Percentiles rank a stretch among this genome's conserved stretches.
Conservation (phyloP, 1,140 invertebrate genomes). For the Hyphantria cunea region DNA sequence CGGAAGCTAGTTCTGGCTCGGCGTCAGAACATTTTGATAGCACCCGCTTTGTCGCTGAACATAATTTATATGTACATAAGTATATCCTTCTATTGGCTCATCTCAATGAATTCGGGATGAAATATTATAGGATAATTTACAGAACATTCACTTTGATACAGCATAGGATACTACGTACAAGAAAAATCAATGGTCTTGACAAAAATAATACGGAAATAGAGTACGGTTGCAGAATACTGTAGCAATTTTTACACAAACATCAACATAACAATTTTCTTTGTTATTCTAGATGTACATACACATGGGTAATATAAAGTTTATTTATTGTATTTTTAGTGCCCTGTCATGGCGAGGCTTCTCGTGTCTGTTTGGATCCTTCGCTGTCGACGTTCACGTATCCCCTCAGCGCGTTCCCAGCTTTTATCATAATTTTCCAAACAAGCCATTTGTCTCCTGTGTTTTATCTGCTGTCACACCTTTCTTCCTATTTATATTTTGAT, state of each 20-base stretch:
- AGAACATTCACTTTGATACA: not conserved
- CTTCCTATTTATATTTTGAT: not conserved
- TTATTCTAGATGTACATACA: conserved; percentile 6
- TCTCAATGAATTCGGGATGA: conserved; percentile 22
- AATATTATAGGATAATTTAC: conserved; percentile 25
- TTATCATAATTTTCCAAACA: conserved; percentile 22
- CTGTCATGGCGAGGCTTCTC: conserved; percentile 7
- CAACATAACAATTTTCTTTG: conserved; percentile 7
- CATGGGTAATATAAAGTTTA: conserved; percentile 6
- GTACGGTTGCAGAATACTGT: too few relatives aligned
- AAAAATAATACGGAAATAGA: conserved; percentile 4
- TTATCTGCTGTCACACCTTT: conserved; percentile 6
- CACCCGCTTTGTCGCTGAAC: conserved; percentile 51
- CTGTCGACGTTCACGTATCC: conserved; percentile 19
- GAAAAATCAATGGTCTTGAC: conserved; percentile 13
- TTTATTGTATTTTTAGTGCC: conserved; percentile 16
- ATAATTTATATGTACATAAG: conserved; percentile 39
- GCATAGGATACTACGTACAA: not conserved
- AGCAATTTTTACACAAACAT: conserved; percentile 2
- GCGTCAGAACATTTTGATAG: conserved; percentile 64
- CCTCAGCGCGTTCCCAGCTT: conserved; percentile 19
- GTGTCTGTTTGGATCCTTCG: conserved; percentile 15
- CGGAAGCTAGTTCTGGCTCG: conserved; percentile 66
- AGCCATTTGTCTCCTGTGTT: conserved; percentile 9
- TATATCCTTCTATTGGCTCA: conserved; percentile 48